Evolutionary conservation across 23 tunicate species (phyloP).

Genomic region (Ascidia mentula): DNA sequence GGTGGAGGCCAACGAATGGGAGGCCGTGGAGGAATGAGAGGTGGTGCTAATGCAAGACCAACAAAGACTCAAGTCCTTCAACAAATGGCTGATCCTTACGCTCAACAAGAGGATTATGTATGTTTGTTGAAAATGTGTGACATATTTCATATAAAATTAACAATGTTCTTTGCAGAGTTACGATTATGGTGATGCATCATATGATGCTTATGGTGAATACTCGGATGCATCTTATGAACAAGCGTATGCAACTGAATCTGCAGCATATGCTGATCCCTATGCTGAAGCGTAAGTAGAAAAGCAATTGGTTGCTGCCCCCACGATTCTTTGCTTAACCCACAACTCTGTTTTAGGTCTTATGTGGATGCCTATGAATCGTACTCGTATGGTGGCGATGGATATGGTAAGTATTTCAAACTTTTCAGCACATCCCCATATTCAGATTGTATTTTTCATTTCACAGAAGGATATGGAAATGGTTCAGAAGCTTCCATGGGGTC

Average conservation of each 20-base stretch:
- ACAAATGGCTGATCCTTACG: conserved; percentile 15
- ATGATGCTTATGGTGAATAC: conserved; percentile 43
- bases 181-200: conserved; percentile 21
- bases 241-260: conserved; percentile 27
- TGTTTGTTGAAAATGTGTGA: neutral
- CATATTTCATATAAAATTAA: neutral
- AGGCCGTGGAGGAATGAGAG: conserved; percentile 1
- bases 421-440: neutral
- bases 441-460: neutral
- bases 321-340: neutral
- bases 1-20: neutral
- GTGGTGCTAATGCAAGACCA: conserved; percentile 7
- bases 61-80: neutral
- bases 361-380: conserved; percentile 35
- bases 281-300: conserved; percentile 54
- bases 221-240: conserved; percentile 27
- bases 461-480: conserved; percentile 43
- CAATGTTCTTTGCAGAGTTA: conserved; percentile 21
- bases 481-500: conserved; percentile 8
- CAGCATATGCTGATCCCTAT: conserved; percentile 33
- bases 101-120: conserved; percentile 34
- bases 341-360: neutral
- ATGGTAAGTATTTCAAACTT: conserved; percentile 10
- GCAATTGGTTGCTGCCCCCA: neutral
- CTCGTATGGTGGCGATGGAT: conserved; percentile 32